phyloP scores from a whole-genome alignment of 2,888 invertebrate genomes.

The Clostera curtula region DNA sequence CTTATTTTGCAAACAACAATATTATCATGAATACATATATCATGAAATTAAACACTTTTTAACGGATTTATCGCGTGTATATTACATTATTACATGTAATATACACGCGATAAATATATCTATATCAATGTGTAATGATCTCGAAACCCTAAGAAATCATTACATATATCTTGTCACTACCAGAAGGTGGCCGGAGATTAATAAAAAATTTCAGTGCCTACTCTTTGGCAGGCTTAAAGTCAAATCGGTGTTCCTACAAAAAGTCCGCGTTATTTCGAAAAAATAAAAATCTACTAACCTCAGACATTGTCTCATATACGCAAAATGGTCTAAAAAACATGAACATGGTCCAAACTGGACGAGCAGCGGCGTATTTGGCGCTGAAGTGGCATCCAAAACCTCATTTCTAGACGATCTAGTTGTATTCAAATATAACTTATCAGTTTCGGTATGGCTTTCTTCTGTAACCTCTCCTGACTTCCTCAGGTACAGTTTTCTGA shows the following conservation, averaged over 20 bases:
- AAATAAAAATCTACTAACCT: slow-evolving; percentile 21
- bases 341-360: slow-evolving; percentile 30
- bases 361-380: slow-evolving; percentile 23
- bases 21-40: too few species aligned
- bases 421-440: slow-evolving; percentile 3
- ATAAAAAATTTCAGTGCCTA: too few species aligned
- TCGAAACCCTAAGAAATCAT: too few species aligned
- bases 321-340: slow-evolving; percentile 37
- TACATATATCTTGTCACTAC: too few species aligned
- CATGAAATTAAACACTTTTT: too few species aligned
- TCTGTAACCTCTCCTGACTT: slow-evolving; percentile 21
- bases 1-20: too few species aligned
- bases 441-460: slow-evolving; percentile 5
- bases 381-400: slow-evolving; percentile 21
- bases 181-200: too few species aligned
- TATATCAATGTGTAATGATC: too few species aligned
- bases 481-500: slow-evolving; percentile 42
- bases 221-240: too few species aligned
- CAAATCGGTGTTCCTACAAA: background rate
- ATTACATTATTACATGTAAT: too few species aligned
- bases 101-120: too few species aligned
- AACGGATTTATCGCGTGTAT: too few species aligned
- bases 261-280: slow-evolving; percentile 2
- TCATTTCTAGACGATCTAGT: slow-evolving; percentile 15
- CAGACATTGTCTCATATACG: slow-evolving; percentile 40